Evolutionary conservation across 2,797 vertebrate genomes (phyloP), one percentile per base, ranked within the genome.

Genomic region (Pipistrellus nathusii): DNA sequence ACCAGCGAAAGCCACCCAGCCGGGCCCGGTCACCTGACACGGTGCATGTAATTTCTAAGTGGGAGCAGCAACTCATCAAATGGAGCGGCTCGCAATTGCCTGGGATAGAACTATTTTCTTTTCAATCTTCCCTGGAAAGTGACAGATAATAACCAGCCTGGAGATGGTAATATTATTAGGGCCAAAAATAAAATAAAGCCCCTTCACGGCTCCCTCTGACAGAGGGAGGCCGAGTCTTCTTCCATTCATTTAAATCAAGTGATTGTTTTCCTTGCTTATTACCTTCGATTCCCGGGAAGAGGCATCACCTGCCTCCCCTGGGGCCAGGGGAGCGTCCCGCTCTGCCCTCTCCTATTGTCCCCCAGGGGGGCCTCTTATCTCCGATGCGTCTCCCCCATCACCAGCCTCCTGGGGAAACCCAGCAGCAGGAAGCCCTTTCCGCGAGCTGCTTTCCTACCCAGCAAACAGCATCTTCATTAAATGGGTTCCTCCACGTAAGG

Each of bases 71-170:
- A 84, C 57, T 85, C 95, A 80, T 96, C 97, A 96, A 62, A 95
- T 3, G 46, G 90, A 95, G 87, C 71, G 27, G 85, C 66, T 96
- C 80, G 90, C 96, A 94, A 97, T 97, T 92, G 96, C 94, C 80
- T 76, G 88, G 94, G 95, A 96, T 96, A 95, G 96, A 97, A 96
- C 95, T 95, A 93, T 96, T 97, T 97, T 95, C 96, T 97, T 96
- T 97, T 96, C 97, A 94, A 96, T 97, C 96, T 97, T 96, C 85
- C 81, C 94, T 15, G 30, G 96, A 96, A 97, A 97, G 95, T 97
- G 96, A 97, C 96, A 96, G 95, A 93, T 97, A 97, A 97, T 95
- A 97, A 93, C 95, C 96, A 93, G 95, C 90, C 92, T 92, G 94
- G 78, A 97, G 94, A 94, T 48, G 85, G 95, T 96, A 96, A 97